Base-by-base conservation (phyloP, 2,113 vertebrate species). In the Pogonocichla stellata region DNA sequence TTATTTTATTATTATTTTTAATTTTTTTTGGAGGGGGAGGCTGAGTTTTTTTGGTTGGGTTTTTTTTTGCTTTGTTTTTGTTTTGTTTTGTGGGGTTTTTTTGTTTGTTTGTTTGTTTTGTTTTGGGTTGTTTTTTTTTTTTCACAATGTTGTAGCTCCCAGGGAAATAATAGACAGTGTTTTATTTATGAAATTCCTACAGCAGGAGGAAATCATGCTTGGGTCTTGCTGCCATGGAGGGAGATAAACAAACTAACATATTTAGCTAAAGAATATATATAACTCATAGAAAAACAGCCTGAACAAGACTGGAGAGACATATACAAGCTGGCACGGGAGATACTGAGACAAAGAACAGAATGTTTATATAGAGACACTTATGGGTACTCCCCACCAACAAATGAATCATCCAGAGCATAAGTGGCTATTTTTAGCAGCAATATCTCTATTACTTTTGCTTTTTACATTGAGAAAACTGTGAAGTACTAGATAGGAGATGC, bases 291-390 rank as follows among this genome's bases (percentile, higher is more conserved):
- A 95, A 92, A 88, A 58, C 40, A 94, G 79, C 18, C 61, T 33
- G 61, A 92, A 47, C 25, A 82, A 82, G 71, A 65, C 62, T 57
- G 53, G 72, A 75, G 60, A 88, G 75, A 71, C 14, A 0, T 60
- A 77, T 8, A 56, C 48, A 60, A 74, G 51, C 75, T 88, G 85
- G 67, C 53, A 86, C 0, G 0, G 85, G 48, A 80, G 71, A 90
- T 31, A 71, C 64, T 22, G 43, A 88, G 82, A 73, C 67, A 80
- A 60, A 43, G 74, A 94, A 80, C 77, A 92, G 80, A 81, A 84
- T 91, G 78, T 95, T 96, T 90, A 94, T 50, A 77, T 48, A 77
- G 81, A 77, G 56, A 50, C 58, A 74, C 66, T 94, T 95, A 53
- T 12, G 84, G 91, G 81, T 72, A 77, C 8, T 93, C 85, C 71